Conservation (phyloP, 2,888 invertebrate species). For the Dicyrtoma fusca region DNA sequence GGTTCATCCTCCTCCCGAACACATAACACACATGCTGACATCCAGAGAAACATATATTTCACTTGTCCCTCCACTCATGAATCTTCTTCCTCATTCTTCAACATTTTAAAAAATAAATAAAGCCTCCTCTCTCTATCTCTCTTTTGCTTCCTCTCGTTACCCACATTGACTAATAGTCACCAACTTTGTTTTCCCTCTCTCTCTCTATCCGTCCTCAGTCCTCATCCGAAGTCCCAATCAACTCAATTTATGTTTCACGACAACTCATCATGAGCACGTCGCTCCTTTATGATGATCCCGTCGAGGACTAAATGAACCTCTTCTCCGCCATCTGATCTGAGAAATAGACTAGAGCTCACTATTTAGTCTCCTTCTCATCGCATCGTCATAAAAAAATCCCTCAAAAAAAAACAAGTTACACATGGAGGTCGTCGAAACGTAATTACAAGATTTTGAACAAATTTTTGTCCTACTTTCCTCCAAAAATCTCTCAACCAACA, state of each 20-base stretch:
- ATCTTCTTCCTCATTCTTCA: slow-evolving; percentile 34
- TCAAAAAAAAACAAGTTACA: no score
- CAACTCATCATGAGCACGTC: slow-evolving; percentile 19
- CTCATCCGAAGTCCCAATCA: slow-evolving; percentile 27
- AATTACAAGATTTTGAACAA: slow-evolving; percentile 1
- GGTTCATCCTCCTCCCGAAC: slow-evolving; percentile 25
- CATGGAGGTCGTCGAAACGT: no score
- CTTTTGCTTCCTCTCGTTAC: slow-evolving; percentile 12
- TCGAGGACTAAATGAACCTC: no score
- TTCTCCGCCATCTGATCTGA: no score
- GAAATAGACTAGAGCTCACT: no score
- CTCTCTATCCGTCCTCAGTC: neutral
- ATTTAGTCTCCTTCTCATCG: neutral
- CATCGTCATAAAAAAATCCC: no score
- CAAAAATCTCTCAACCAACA: slow-evolving; percentile 30
- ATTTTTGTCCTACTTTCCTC: slow-evolving; percentile 24
- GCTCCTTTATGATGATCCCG: neutral
- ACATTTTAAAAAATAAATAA: slow-evolving; percentile 12
- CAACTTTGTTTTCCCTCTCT: slow-evolving; percentile 16
- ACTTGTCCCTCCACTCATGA: slow-evolving; percentile 30
- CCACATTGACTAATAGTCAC: slow-evolving; percentile 34
- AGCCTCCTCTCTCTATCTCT: neutral
- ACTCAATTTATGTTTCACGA: slow-evolving; percentile 33
- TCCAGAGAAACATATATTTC: slow-evolving; percentile 16
- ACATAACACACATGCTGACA: slow-evolving; percentile 33